A percentile compares a stretch with the other conserved stretches of the same genome.
Evolutionary conservation across 2,888 invertebrate species (phyloP).

Genomic region (Drosophila kuntzei): DNA sequence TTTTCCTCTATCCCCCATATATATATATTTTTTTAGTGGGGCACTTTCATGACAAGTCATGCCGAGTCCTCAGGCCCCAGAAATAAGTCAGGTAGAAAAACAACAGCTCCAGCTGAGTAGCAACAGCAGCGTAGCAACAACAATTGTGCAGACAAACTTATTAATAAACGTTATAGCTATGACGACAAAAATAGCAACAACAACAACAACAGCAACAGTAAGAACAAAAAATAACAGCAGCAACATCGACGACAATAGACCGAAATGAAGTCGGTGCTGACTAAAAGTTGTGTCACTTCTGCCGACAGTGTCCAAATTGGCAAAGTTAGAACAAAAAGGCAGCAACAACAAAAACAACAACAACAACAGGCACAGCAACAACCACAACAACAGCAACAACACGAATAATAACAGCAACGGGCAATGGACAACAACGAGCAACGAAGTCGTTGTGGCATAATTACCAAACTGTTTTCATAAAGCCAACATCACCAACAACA

Average conservation of each 20-base stretch:
- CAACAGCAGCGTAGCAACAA: slow-evolving; percentile 63
- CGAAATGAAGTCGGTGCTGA: slow-evolving; percentile 46
- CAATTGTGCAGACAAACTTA: slow-evolving; percentile 65
- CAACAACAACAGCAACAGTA: slow-evolving; percentile 14
- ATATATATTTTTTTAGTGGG: slow-evolving; percentile 2
- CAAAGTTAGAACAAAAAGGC: slow-evolving; percentile 74
- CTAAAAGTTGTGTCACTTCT: slow-evolving; percentile 64
- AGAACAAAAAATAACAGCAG: slow-evolving; percentile 35
- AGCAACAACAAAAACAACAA: slow-evolving; percentile 17
- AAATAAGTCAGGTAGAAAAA: slow-evolving; percentile 40
- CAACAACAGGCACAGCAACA: slow-evolving; percentile 12
- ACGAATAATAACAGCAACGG: slow-evolving; percentile 14
- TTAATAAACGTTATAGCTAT: slow-evolving; percentile 77
- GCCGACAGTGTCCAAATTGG: slow-evolving; percentile 72
- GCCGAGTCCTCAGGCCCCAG: slow-evolving; percentile 37
- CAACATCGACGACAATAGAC: slow-evolving; percentile 45
- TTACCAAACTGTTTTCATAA: slow-evolving; percentile 51
- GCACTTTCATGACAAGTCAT: slow-evolving; percentile 70
- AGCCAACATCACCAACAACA: slow-evolving; percentile 22
- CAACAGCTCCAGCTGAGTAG: slow-evolving; percentile 53
- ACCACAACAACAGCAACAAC: slow-evolving; percentile 12
- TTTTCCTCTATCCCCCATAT: slow-evolving; percentile 5
- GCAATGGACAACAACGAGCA: slow-evolving; percentile 21
- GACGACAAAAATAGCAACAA: slow-evolving; percentile 38
- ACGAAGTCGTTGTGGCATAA: slow-evolving; percentile 47